These are phyloP conservation scores for Pseudopodoces humilis DNA, from an alignment of 2,113 vertebrate genomes.

Conservation along the genomic window DNA sequence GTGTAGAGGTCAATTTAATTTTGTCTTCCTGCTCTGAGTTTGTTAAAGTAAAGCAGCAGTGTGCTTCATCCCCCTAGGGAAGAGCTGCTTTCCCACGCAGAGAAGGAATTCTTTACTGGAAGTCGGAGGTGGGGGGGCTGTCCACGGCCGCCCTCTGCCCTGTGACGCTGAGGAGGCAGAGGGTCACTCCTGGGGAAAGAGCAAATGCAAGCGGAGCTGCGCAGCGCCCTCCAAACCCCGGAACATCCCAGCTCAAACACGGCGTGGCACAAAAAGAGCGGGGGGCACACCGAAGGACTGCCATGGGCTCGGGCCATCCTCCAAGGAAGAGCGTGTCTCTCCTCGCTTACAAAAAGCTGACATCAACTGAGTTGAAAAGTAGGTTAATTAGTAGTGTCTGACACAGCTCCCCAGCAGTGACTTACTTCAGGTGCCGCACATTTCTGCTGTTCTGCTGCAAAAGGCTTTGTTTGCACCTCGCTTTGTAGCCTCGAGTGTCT, in stretches of 20 bases:
- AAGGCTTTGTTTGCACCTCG: conserved; percentile 52
- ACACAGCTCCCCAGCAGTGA: conserved; percentile 61
- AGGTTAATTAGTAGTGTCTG: conserved; percentile 70
- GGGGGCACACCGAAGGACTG: background rate
- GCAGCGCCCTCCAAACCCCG: fast-evolving
- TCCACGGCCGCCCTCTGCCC: fast-evolving
- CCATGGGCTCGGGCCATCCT: background rate
- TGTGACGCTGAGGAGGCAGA: background rate
- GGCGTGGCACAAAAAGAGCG: fast-evolving
- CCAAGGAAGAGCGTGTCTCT: background rate
- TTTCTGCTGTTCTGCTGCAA: conserved; percentile 10
- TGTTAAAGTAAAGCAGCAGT: background rate
- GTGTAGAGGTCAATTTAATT: background rate
- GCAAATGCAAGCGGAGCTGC: fast-evolving
- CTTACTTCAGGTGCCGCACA: conserved; percentile 58
- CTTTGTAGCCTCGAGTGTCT: conserved; percentile 47
- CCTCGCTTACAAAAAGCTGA: conserved; percentile 38
- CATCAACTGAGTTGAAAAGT: conserved; percentile 58
- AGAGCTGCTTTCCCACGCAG: background rate
- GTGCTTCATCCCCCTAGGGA: background rate
- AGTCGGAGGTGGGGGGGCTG: background rate
- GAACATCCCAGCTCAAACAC: fast-evolving
- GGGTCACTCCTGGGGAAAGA: background rate
- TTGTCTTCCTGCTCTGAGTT: background rate
- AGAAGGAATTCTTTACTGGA: background rate